phyloP scores from a whole-genome alignment of 2,797 vertebrate genomes.

The Dicrostonyx torquatus region DNA sequence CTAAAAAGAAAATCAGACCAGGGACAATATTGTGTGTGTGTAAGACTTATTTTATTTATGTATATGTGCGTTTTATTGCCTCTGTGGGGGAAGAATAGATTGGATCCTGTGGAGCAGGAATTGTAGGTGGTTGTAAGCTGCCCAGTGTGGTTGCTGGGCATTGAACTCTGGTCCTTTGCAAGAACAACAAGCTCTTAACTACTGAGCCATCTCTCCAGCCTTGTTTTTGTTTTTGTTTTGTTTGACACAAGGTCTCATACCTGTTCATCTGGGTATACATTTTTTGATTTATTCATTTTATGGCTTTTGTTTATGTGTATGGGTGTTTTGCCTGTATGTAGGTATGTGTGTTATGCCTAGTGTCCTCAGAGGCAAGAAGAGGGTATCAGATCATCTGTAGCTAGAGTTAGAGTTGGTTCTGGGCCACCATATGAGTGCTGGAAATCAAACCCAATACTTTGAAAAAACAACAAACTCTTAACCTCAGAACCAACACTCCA shows the following conservation, averaged over 20 bases:
- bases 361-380: neutral
- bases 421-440: neutral
- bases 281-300: neutral
- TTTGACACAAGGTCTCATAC: neutral
- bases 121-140: neutral
- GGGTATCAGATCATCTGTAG: neutral
- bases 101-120: neutral
- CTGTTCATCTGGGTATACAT: neutral
- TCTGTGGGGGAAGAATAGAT: neutral
- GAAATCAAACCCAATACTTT: neutral
- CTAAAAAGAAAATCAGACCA: constrained; percentile 8
- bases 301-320: neutral
- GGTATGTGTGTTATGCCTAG: neutral
- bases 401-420: neutral
- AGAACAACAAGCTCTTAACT: neutral
- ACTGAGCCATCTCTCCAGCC: neutral
- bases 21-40: neutral
- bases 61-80: neutral
- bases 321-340: neutral
- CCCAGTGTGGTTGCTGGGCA: neutral
- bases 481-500: neutral
- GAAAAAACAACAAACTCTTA: neutral
- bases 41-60: neutral
- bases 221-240: neutral
- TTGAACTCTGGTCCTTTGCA: neutral